A percentile compares a stretch with the other conserved stretches of the same genome.
phyloP scores from a whole-genome alignment of 2,113 vertebrate species.

The Myanophis thanlyinensis region DNA sequence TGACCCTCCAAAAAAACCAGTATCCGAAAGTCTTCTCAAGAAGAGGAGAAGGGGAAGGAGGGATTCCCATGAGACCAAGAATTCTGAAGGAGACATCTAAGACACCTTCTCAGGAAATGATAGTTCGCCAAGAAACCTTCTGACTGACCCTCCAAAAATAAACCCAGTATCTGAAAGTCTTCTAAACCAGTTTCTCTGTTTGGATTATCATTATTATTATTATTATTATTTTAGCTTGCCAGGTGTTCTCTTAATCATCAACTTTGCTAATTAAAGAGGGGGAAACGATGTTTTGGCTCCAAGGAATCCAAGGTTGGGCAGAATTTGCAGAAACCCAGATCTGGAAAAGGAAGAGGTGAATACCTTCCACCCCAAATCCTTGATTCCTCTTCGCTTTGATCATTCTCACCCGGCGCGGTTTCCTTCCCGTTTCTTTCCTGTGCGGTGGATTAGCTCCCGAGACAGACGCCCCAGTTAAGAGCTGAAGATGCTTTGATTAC shows the following conservation, averaged over 20 bases:
- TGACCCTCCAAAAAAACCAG: neutral
- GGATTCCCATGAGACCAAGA: neutral
- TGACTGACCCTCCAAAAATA: neutral
- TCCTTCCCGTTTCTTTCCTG: neutral
- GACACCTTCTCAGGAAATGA: neutral
- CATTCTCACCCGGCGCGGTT: neutral
- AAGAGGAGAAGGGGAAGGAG: too few species aligned
- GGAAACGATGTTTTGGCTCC: neutral
- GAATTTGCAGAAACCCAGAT: neutral
- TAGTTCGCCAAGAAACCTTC: neutral
- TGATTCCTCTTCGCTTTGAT: too few species aligned
- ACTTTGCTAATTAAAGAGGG: too few species aligned
- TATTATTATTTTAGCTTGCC: too few species aligned
- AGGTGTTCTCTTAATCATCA: neutral
- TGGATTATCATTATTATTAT: neutral
- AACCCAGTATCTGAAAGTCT: neutral
- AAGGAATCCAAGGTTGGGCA: neutral
- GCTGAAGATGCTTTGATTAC: neutral
- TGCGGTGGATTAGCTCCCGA: fast-evolving
- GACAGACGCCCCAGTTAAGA: neutral
- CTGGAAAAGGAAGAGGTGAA: neutral
- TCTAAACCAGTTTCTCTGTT: neutral
- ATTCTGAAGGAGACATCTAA: neutral
- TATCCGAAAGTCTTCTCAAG: neutral
- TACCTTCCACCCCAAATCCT: neutral